Evolutionary conservation across 2,888 invertebrate species (phyloP), one percentile per base, ranked within the genome.

Genomic region (Ochropleura plecta): DNA sequence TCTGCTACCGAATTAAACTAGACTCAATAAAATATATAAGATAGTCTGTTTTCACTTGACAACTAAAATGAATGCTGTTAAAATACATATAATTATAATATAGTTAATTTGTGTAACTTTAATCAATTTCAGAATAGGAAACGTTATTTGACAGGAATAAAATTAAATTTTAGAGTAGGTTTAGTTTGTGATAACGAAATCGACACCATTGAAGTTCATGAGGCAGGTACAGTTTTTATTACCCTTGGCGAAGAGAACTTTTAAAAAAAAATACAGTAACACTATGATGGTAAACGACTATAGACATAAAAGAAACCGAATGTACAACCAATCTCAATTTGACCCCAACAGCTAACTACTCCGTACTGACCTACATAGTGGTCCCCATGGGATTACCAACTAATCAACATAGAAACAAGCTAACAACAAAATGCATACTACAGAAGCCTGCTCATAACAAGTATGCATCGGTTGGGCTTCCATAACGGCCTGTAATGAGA

Each of bases 381-480:
- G n/a, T 30, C 44, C 30, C 30, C 8, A 14, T 51, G 49, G 70
- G 70, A 79, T 83, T 69, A 79, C 79, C 53, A 65, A 53, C 57
- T 57, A 60, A 77, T 77, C 86, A 20, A 64, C 73, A 82, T 82
- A 70, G 79, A 69, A 73, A 83, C 86, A 73, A 72, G 68, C 77
- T 68, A 64, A 77, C 68, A 76, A 78, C 76, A 74, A 69, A 40
- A 66, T 76, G 81, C 81, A 82, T 76, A 79, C 82, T 79, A 79
- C 73, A 76, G 82, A 86, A 86, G 83, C 86, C 76, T 59, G 63
- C 64, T 78, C 73, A 78, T 81, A 84, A 74, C 70, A 83, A 83
- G 70, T 79, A 73, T 82, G 88, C 89, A 91, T 79, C 82, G 81
- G 84, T 88, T 79, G 69, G 91, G 92, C 92, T 92, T 92, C 92